Evolutionary conservation across 1,140 invertebrate genomes (phyloP).

Genomic region (Anastrepha ludens): DNA sequence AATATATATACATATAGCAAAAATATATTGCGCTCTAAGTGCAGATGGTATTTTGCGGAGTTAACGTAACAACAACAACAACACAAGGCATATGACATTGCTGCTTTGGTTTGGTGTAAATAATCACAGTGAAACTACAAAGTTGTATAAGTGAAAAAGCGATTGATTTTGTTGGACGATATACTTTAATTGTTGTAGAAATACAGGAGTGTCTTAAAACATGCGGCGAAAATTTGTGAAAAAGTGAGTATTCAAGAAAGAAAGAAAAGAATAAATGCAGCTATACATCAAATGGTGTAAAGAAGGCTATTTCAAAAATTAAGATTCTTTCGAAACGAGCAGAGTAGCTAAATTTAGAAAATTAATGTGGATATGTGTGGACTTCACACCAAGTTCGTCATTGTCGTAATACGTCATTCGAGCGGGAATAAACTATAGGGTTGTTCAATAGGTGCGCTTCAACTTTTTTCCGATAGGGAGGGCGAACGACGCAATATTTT

Average conservation of each 20-base stretch:
- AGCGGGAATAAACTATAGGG: no score
- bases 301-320: no score
- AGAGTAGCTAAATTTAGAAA: no score
- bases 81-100: slow-evolving; percentile 24
- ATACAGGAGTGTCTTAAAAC: not conserved
- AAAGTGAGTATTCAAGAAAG: not conserved
- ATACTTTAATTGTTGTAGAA: not conserved
- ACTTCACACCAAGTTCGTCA: no score
- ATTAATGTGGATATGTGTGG: no score
- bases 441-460: no score
- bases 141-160: slow-evolving; percentile 26
- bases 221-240: not conserved
- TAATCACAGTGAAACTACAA: slow-evolving; percentile 32
- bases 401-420: no score
- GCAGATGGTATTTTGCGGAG: slow-evolving; percentile 6
- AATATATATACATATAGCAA: not conserved
- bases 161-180: not conserved
- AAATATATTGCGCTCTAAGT: not conserved
- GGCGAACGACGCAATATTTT: no score
- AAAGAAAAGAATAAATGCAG: not conserved
- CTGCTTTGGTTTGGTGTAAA: slow-evolving; percentile 43
- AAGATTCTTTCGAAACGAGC: no score
- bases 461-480: no score
- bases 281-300: no score
- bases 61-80: not conserved